Evolutionary conservation across 2,113 vertebrate species (phyloP), one percentile per base, ranked within the genome.

Genomic region (Thinocorus orbignyianus): DNA sequence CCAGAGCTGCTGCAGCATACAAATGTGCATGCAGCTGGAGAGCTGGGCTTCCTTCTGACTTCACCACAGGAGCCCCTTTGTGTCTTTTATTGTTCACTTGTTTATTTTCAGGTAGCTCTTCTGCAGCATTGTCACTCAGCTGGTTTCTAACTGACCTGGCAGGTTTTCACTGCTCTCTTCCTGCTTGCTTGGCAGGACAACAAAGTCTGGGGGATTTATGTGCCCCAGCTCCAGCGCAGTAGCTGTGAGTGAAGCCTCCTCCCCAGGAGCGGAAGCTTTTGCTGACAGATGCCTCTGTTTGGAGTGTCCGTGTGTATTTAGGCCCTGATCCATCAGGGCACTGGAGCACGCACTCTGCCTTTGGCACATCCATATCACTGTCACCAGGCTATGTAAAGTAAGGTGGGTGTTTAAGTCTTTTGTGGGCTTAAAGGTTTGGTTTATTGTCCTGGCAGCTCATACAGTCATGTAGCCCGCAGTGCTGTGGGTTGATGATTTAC

Each of bases 101-200:
- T 81, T 92, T 78, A 26, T 86, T 94, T 83, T 84, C 90, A 62
- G 83, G 93, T 81, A 57, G 62, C 52, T 65, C 39, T 55, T 60
- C 22, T 30, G 17, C 74, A 74, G 88, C 33, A 5, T 66, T 71
- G 81, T 88, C 85, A 81, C 92, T 93, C 74, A 88, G 88, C 92
- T 96, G 86, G 79, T 90, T 96, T 94, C 88, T 90, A 55, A 95
- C 88, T 65, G 76, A 90, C 86, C 91, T 78, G 81, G 83, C 91
- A 91, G 72, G 73, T 92, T 93, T 95, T 81, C 44, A 84, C 77
- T 48, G 39, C 91, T 91, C 55, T 80, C 54, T 88, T 92, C 72
- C 93, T 95, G 72, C 60, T 86, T 71, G 39, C 91, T 93, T 93
- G 91, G 92, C 86, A 90, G 80, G 88, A 58, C 52, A 92, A 82